A percentile compares a stretch with the other conserved stretches of the same genome.
These are phyloP conservation scores for Nannoperca obscura DNA, from an alignment of 2,797 vertebrate genomes.

Conservation along the genomic window DNA sequence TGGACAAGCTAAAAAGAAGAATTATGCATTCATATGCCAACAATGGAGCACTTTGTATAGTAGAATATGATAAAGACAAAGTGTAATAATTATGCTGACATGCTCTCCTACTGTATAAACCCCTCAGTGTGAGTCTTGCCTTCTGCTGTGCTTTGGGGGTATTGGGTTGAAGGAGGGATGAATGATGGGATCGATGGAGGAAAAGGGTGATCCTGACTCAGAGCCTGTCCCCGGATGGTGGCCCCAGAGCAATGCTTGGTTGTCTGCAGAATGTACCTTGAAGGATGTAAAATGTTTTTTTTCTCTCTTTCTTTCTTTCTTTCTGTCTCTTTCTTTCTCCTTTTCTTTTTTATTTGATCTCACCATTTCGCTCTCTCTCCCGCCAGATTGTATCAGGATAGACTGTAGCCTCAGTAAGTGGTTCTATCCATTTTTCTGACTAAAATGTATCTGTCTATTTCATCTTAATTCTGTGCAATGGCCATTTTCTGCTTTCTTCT, in stretches of 20 bases:
- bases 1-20: not conserved
- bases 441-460: slow-evolving; percentile 71
- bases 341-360: slow-evolving; percentile 81
- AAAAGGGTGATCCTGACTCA: slow-evolving; percentile 89
- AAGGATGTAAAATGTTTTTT: slow-evolving; percentile 94
- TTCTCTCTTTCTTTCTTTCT: slow-evolving; percentile 57
- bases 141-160: slow-evolving; percentile 72
- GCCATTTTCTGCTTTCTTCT: slow-evolving; percentile 54
- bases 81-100: not conserved
- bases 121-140: slow-evolving; percentile 52
- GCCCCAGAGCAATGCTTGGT: slow-evolving; percentile 84
- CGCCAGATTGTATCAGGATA: slow-evolving; percentile 97
- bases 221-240: slow-evolving; percentile 94
- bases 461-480: slow-evolving; percentile 67
- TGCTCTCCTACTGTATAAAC: not conserved
- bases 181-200: slow-evolving; percentile 52
- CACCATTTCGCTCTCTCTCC: slow-evolving; percentile 91
- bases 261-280: slow-evolving; percentile 94
- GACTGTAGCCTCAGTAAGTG: slow-evolving; percentile 98
- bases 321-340: slow-evolving; percentile 49
- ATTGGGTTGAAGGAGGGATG: slow-evolving; percentile 29
- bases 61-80: not conserved
- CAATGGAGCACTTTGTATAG: not conserved
- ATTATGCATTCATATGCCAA: not conserved
- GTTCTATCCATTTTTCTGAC: slow-evolving; percentile 80